Percentiles rank a stretch among this genome's conserved stretches.
Evolutionary conservation across 2,113 vertebrate genomes (phyloP).

Genomic region (Phrynosoma platyrhinos): DNA sequence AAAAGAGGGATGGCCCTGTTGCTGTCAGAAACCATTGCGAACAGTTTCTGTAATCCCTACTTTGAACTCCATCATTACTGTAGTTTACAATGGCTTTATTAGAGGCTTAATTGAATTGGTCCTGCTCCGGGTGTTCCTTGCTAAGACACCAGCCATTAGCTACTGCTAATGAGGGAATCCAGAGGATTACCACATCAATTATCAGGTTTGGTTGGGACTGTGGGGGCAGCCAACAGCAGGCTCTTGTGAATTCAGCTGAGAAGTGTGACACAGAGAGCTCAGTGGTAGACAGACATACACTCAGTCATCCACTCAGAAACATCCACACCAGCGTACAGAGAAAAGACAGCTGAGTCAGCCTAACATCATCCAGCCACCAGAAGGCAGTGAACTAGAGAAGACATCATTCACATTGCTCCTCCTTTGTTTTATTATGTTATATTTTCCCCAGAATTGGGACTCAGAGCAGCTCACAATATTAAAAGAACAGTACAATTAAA

Average conservation of each 20-base stretch:
- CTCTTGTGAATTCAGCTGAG: slow-evolving; percentile 60
- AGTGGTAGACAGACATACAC: fast-evolving
- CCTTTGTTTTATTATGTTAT: no score
- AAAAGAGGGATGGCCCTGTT: background rate
- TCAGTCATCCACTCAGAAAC: fast-evolving
- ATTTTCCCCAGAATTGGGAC: no score
- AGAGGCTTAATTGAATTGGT: slow-evolving; percentile 78
- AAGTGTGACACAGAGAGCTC: background rate
- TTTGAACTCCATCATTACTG: slow-evolving; percentile 68
- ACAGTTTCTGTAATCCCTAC: slow-evolving; percentile 57
- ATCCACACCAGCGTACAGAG: background rate
- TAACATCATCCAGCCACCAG: background rate
- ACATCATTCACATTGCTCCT: background rate
- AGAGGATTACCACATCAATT: slow-evolving; percentile 76
- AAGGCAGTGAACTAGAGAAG: background rate
- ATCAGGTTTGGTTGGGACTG: slow-evolving; percentile 66
- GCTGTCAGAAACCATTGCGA: slow-evolving; percentile 54
- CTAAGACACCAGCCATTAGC: slow-evolving; percentile 73
- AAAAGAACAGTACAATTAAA: no score
- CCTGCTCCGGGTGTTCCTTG: slow-evolving; percentile 38
- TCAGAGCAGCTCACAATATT: no score
- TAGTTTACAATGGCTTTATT: slow-evolving; percentile 73
- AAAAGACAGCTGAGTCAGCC: background rate
- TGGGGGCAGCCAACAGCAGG: slow-evolving; percentile 61
- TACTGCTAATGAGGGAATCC: slow-evolving; percentile 78